Evolutionary conservation across 2,113 vertebrate species (phyloP).

Genomic region (Siniperca knerii): DNA sequence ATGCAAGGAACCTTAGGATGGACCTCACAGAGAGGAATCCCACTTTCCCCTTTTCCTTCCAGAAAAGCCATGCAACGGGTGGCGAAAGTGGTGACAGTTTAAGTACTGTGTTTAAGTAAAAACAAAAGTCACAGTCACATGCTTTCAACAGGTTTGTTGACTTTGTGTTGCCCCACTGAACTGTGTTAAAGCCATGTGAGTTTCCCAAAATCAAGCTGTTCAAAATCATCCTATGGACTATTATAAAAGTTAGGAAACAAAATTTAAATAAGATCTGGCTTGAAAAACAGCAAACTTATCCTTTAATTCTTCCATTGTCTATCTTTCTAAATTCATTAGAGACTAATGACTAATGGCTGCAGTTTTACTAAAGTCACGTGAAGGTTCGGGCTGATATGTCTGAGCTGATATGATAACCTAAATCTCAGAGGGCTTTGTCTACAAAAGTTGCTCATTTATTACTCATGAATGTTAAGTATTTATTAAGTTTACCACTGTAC

Average conservation of each 20-base stretch:
- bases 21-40: constrained; percentile 36
- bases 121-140: neutral
- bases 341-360: neutral
- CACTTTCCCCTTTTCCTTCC: neutral
- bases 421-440: constrained; percentile 21
- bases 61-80: neutral
- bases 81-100: neutral
- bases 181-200: neutral
- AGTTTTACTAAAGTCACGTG: neutral
- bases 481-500: constrained; percentile 22
- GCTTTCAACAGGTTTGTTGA: constrained; percentile 2
- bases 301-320: neutral
- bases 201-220: neutral
- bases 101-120: neutral
- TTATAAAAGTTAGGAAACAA: neutral
- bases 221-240: neutral
- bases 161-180: neutral
- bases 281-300: neutral
- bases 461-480: constrained; percentile 31
- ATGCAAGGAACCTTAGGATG: constrained; percentile 15
- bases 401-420: constrained; percentile 1
- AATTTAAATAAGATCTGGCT: neutral
- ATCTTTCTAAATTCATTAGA: neutral
- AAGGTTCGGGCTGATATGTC: neutral
- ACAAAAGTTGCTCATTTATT: constrained; percentile 32